Conservation (phyloP, 2,113 vertebrate genomes). For the Percina caprodes region DNA sequence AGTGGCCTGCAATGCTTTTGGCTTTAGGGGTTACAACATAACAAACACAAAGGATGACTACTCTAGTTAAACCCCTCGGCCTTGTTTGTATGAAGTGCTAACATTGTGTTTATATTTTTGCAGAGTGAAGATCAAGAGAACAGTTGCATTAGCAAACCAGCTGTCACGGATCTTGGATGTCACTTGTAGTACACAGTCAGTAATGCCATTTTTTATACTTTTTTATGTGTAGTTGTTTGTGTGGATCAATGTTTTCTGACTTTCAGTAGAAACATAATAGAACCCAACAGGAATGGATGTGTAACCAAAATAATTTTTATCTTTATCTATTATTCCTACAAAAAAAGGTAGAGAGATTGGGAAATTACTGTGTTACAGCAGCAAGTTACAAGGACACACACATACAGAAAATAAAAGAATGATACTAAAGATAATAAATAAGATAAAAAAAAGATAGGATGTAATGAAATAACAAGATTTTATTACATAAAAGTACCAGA, state of each 20-base stretch:
- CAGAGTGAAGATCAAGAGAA: conserved; percentile 64
- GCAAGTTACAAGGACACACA: no score
- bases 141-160: conserved; percentile 31
- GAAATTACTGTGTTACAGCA: no score
- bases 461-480: no score
- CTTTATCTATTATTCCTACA: background rate
- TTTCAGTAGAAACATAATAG: background rate
- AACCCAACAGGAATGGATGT: background rate
- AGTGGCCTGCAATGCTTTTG: background rate
- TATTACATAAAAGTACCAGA: no score
- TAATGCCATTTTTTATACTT: conserved; percentile 13
- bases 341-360: background rate
- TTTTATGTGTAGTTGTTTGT: background rate
- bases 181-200: conserved; percentile 60
- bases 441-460: no score
- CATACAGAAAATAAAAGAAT: no score
- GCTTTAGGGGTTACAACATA: background rate
- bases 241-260: background rate
- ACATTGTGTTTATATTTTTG: conserved; percentile 6
- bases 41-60: background rate
- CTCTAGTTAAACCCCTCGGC: background rate
- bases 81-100: background rate
- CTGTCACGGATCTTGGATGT: conserved; percentile 63
- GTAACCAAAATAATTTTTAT: background rate
- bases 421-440: no score